phyloP scores from a whole-genome alignment of 1,140 invertebrate genomes.

The Camponotus floridanus region DNA sequence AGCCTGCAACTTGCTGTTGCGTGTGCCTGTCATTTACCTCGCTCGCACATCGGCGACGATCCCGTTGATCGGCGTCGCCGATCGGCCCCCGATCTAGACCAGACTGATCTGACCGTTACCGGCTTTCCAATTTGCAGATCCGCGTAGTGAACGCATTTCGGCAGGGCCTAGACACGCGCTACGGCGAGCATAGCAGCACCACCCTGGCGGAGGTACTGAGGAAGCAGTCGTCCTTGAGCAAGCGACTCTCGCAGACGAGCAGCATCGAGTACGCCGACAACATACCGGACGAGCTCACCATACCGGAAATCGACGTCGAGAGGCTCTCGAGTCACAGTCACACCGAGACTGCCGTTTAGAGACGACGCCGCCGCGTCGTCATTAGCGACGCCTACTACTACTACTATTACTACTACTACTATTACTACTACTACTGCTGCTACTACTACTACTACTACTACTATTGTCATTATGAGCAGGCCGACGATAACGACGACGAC shows the following conservation, averaged over 20 bases:
- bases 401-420: slow-evolving; percentile 23
- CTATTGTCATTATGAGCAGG: slow-evolving; percentile 29
- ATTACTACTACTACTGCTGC: slow-evolving; percentile 19
- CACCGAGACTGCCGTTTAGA: slow-evolving; percentile 96
- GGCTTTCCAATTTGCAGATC: slow-evolving; percentile 91
- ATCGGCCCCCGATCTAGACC: slow-evolving; percentile 1
- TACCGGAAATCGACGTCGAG: slow-evolving; percentile 96
- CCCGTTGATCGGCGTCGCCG: slow-evolving; percentile 1
- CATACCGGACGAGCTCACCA: slow-evolving; percentile 94
- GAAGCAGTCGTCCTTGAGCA: slow-evolving; percentile 95
- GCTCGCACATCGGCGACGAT: slow-evolving; percentile 17
- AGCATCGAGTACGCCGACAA: slow-evolving; percentile 97
- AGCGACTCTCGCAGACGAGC: slow-evolving; percentile 95
- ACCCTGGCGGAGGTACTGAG: slow-evolving; percentile 95
- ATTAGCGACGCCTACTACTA: slow-evolving; percentile 50
- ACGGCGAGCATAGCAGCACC: slow-evolving; percentile 95
- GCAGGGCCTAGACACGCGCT: slow-evolving; percentile 98
- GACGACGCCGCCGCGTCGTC: slow-evolving; percentile 55
- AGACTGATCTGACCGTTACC: slow-evolving; percentile 57
- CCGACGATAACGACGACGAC: slow-evolving; percentile 36
- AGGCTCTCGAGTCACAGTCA: slow-evolving; percentile 96
- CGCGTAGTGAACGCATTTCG: slow-evolving; percentile 99
- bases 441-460: neutral
- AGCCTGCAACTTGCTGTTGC: slow-evolving; percentile 60
- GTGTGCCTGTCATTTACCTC: slow-evolving; percentile 47